phyloP scores from a whole-genome alignment of 1,140 invertebrate genomes.

The Mesaphorura yosii region DNA sequence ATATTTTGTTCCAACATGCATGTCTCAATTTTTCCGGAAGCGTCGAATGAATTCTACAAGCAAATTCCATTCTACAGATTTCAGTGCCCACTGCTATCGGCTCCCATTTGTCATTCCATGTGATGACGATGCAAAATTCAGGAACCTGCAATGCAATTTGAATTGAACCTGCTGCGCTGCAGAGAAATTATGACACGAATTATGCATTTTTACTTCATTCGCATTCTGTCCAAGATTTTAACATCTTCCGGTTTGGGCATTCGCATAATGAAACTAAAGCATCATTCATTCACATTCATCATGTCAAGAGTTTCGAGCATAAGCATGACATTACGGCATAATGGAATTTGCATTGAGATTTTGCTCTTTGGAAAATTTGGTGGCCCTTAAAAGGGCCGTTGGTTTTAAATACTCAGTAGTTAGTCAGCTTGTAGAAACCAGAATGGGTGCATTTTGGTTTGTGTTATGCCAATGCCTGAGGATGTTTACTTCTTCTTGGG shows the following conservation, averaged over 20 bases:
- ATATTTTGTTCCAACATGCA: too few relatives aligned
- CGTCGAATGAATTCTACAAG: too few relatives aligned
- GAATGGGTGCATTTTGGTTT: background rate
- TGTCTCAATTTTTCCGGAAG: too few relatives aligned
- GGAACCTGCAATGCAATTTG: too few relatives aligned
- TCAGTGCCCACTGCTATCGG: too few relatives aligned
- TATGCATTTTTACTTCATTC: background rate
- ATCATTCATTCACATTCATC: background rate
- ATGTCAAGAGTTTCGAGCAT: background rate
- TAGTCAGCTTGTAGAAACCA: background rate
- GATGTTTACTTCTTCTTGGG: slow-evolving; percentile 5
- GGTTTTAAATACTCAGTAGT: slow-evolving; percentile 1
- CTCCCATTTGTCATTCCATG: too few relatives aligned
- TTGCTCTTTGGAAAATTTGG: slow-evolving; percentile 22
- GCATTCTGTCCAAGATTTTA: background rate
- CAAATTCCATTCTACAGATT: too few relatives aligned
- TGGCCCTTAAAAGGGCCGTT: slow-evolving; percentile 27
- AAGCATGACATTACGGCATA: background rate
- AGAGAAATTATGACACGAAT: background rate
- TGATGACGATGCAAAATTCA: too few relatives aligned
- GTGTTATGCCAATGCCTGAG: background rate
- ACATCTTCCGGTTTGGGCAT: background rate
- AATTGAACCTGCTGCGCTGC: too few relatives aligned
- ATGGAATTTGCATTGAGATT: background rate
- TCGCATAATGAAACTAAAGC: background rate